Base-by-base conservation (phyloP, 2,797 vertebrate species). In the Fundulus diaphanus region DNA sequence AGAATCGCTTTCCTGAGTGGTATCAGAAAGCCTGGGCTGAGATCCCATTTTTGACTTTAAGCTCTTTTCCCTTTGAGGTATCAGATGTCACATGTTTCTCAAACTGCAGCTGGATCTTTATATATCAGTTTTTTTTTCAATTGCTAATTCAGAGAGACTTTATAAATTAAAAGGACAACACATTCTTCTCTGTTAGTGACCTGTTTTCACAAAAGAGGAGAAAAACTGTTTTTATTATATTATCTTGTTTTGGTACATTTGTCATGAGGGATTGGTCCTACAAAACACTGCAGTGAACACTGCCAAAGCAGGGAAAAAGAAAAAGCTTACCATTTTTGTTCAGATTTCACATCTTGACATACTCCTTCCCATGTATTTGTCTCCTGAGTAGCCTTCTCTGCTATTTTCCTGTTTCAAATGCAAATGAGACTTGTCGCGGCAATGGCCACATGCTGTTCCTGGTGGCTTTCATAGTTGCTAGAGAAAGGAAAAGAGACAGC, bases 371-470 rank as follows among this genome's bases (percentile, higher is more conserved):
- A 13, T 44, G 67, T 69, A 76, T 80, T 77, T 72, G 69, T 33
- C 82, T 88, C 77, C 80, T 59, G 74, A 76, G 72, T 70, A 79
- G 82, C 85, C 78, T 73, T 81, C 84, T 86, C 90, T 88, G 82
- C 80, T 76, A 67, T 85, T 80, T 88, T 74, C 54, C 79, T 52
- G 59, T 94, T 93, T 94, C 82, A 92, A 86, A 94, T 94, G 93
- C 85, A 93, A 93, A 95, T 94, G 66, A 83, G 59, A 72, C 72
- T 84, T 66, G 70, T 83, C 77, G 73, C 54, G 78, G 84, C 83
- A 78, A 42, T 63, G 42, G 67, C 80, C 54, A 63, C 82, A 56
- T n/a, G 73, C 81, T 72, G 66, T 80, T 76, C 70, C 73, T 16
- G 29, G 77, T 79, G 54, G 44, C 78, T 85, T 84, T 84, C 24